Percentiles rank a stretch among this genome's conserved stretches.
Evolutionary conservation across 2,888 invertebrate genomes (phyloP).

Genomic region (Dryococelus australis): DNA sequence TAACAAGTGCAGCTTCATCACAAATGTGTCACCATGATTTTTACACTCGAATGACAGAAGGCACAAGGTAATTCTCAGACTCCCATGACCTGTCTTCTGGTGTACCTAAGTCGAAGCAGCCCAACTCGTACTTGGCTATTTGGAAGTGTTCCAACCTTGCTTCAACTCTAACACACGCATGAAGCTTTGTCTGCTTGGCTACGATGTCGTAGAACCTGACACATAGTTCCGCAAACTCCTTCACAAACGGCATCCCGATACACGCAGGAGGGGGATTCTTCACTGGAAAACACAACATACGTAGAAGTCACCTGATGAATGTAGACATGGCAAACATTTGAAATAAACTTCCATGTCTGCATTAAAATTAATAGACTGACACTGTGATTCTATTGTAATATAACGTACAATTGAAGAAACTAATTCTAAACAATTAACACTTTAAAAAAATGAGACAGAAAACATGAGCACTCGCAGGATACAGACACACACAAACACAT

Average conservation of each 20-base stretch:
- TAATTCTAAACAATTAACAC: too few relatives aligned
- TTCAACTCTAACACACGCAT: constrained; percentile 51
- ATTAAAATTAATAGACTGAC: too few relatives aligned
- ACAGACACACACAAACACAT: too few relatives aligned
- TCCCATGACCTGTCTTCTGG: not conserved
- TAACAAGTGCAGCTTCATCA: too few relatives aligned
- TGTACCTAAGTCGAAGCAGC: constrained; percentile 49
- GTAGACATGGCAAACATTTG: too few relatives aligned
- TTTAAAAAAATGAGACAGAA: too few relatives aligned
- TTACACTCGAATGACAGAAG: not conserved
- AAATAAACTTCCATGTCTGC: too few relatives aligned
- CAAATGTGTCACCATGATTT: not conserved
- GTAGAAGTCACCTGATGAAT: too few relatives aligned
- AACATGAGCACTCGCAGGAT: too few relatives aligned
- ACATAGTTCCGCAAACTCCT: constrained; percentile 51
- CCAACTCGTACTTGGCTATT: constrained; percentile 48
- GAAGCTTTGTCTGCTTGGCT: constrained; percentile 47
- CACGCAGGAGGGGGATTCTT: constrained; percentile 55
- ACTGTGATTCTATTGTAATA: too few relatives aligned
- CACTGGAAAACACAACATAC: constrained; percentile 47
- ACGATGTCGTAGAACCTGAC: constrained; percentile 52
- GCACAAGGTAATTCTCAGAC: not conserved
- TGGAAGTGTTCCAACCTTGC: constrained; percentile 41
- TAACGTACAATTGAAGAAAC: too few relatives aligned
- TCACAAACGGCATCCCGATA: constrained; percentile 51